These are phyloP conservation scores for Aptenodytes patagonicus DNA, from an alignment of 2,113 vertebrate genomes.

Conservation along the genomic window DNA sequence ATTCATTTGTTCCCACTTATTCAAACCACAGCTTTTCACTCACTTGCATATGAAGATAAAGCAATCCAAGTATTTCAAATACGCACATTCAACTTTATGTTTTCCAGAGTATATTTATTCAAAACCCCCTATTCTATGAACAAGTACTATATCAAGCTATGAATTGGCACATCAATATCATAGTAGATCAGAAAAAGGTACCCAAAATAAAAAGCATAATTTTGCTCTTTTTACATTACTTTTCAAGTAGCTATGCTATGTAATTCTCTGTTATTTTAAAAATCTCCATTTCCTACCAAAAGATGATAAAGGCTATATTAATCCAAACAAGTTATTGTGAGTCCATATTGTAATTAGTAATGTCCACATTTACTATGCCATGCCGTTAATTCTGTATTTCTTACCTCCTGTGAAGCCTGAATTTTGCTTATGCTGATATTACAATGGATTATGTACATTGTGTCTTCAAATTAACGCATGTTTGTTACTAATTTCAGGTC, in stretches of 20 bases:
- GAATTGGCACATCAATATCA: background rate
- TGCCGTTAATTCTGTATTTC: background rate
- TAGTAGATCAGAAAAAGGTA: background rate
- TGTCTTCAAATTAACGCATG: background rate
- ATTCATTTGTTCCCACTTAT: background rate
- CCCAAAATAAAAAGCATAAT: background rate
- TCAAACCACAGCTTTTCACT: conserved; percentile 17
- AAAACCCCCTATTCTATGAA: background rate
- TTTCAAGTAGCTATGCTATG: background rate
- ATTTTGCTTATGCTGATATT: background rate
- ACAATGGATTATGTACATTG: background rate
- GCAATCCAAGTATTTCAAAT: background rate
- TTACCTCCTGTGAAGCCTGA: background rate
- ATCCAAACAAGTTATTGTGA: background rate
- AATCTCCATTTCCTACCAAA: background rate
- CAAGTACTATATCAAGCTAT: background rate
- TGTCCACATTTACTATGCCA: background rate
- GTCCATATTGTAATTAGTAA: background rate
- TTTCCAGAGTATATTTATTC: background rate
- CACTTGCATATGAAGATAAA: background rate
- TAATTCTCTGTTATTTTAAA: background rate
- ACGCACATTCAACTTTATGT: background rate
- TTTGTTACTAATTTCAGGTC: background rate
- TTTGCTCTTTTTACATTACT: background rate
- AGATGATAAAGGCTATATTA: background rate